A percentile compares a stretch with the other conserved stretches of the same genome.
Conservation (phyloP, 2,113 vertebrate genomes). For the Dasyprocta punctata region DNA sequence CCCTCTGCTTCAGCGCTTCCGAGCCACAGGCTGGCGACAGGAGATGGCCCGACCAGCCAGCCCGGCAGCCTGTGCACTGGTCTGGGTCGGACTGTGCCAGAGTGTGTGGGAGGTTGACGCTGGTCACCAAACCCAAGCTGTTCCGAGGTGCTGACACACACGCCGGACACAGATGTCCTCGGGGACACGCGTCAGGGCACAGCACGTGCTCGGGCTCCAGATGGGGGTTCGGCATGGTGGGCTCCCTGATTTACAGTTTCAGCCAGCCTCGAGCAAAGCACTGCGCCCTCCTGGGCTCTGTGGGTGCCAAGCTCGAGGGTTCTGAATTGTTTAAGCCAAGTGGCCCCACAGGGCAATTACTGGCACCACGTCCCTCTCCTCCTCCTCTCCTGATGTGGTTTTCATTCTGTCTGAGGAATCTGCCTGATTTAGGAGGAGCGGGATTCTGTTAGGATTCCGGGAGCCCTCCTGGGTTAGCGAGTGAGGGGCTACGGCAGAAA, state of each 20-base stretch:
- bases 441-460: conserved; percentile 63
- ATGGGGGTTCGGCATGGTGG: conserved; percentile 26
- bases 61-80: conserved; percentile 14
- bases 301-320: conserved; percentile 61
- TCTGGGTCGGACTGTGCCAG: conserved; percentile 1
- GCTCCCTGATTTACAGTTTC: conserved; percentile 69
- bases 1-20: not conserved
- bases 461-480: conserved; percentile 26
- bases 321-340: conserved; percentile 66
- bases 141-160: conserved; percentile 49
- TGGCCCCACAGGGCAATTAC: conserved; percentile 72
- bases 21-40: not conserved
- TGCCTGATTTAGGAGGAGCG: conserved; percentile 59
- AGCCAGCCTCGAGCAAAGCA: conserved; percentile 58
- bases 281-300: conserved; percentile 50
- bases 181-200: conserved; percentile 37
- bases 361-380: conserved; percentile 65
- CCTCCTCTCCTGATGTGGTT: conserved; percentile 67
- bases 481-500: conserved; percentile 50
- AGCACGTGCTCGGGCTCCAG: not conserved
- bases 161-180: conserved; percentile 23
- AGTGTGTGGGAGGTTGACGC: conserved; percentile 63
- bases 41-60: not conserved
- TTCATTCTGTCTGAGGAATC: conserved; percentile 68
- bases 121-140: conserved; percentile 64